Evolutionary conservation across 2,888 invertebrate genomes (phyloP), one percentile per base, ranked within the genome.

Genomic region (Luperina nickerlii): DNA sequence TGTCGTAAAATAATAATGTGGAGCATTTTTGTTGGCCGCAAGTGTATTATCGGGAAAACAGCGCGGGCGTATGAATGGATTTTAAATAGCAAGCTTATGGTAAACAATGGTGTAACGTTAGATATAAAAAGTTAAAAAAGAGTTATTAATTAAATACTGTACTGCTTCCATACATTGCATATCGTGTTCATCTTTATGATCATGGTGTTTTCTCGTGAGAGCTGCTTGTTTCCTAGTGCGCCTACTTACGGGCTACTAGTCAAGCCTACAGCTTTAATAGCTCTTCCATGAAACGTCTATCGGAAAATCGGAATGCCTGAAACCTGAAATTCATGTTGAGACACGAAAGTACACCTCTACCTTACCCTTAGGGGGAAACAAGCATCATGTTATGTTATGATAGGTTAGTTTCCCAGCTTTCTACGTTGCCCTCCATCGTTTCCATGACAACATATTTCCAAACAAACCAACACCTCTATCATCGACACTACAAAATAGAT

Each of bases 1-100:
- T 93, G 92, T 90, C 89, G 93, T 89, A 90, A 91, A 92, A 90
- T 90, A 85, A 83, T 82, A 80, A 92, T 90, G 90, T 93, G 88
- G 91, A 90, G 82, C 90, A 92, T 86, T 92, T 92, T 92, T 93
- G 88, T 91, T 90, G 90, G 88, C 83, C 82, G 67, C 72, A 78
- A 90, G 84, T 90, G 89, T 90, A 91, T 87, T 60, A 54, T 76
- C 63, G 74, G 74, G 86, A 67, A 86, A 86, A 79, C 78, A 57
- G 27, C 15, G 70, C 38, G 15, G 32, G 60, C 27, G 42, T 54
- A 32, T 74, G 66, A 66, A 57, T 65, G 42, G 65, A 88, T 87
- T 89, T 76, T 54, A 66, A 87, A 85, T 57, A 76, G 67, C 65
- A 74, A 65, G 62, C 20, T 18, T 73, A 69, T 77, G 74, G 63